Evolutionary conservation across 2,888 invertebrate species (phyloP).

Genomic region (Scaeva pyrastri): DNA sequence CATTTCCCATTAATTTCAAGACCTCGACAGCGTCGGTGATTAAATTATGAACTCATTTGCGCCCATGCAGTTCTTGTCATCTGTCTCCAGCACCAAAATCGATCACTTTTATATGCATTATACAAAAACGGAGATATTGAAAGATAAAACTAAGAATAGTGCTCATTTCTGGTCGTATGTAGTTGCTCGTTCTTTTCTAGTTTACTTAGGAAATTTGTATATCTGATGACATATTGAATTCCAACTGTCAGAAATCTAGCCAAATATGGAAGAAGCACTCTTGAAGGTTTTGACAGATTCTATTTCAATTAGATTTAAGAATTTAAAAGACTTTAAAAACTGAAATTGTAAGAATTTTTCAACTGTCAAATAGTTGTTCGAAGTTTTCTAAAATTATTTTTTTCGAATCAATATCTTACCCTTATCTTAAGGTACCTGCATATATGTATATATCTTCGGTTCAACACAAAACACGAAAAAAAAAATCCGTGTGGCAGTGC

Average conservation of each 20-base stretch:
- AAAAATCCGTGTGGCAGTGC: conserved; percentile 44
- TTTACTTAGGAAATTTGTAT: too few relatives aligned
- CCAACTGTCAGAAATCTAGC: too few relatives aligned
- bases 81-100: conserved; percentile 69
- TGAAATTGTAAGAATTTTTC: too few relatives aligned
- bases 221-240: too few relatives aligned
- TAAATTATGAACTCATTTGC: conserved; percentile 75
- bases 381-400: not conserved
- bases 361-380: too few relatives aligned
- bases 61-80: conserved; percentile 70
- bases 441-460: not conserved
- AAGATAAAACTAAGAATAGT: not conserved
- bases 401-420: not conserved
- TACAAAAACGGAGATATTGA: conserved; percentile 10
- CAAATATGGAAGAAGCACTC: too few relatives aligned
- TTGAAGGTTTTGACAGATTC: too few relatives aligned
- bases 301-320: too few relatives aligned
- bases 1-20: conserved; percentile 53
- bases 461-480: not conserved
- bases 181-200: not conserved
- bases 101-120: conserved; percentile 56
- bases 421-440: not conserved
- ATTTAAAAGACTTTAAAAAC: too few relatives aligned
- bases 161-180: not conserved
- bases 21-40: conserved; percentile 49